A percentile compares a stretch with the other conserved stretches of the same genome.
phyloP scores from a whole-genome alignment of 2,888 invertebrate species.

The Euzophera pinguis region DNA sequence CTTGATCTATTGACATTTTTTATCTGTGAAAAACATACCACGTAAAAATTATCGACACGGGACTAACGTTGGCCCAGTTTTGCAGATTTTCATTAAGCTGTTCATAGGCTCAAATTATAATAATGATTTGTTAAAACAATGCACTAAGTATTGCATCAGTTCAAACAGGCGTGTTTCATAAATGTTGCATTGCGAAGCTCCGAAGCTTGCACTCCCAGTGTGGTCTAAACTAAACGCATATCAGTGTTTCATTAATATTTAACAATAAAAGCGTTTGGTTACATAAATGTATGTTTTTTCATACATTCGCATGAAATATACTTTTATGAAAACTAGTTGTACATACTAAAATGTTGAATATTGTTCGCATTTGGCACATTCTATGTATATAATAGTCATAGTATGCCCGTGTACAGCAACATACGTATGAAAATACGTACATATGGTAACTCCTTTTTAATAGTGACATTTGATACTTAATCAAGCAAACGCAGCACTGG shows the following conservation, averaged over 20 bases:
- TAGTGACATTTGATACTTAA: too few relatives aligned
- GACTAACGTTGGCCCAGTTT: too few relatives aligned
- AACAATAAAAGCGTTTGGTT: constrained; percentile 12
- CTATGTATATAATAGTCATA: too few relatives aligned
- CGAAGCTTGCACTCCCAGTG: constrained; percentile 29
- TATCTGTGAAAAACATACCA: too few relatives aligned
- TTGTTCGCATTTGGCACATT: constrained; percentile 4
- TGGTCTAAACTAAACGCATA: constrained; percentile 12
- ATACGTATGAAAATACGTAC: too few relatives aligned
- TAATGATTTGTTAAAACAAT: neutral
- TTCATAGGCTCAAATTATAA: too few relatives aligned
- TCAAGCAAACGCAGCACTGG: too few relatives aligned
- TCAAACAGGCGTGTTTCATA: constrained; percentile 30
- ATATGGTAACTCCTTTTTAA: too few relatives aligned
- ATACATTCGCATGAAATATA: neutral
- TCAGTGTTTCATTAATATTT: constrained; percentile 4
- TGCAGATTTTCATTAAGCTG: too few relatives aligned
- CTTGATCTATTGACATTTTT: neutral
- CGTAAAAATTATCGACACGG: neutral
- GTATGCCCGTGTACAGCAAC: too few relatives aligned
- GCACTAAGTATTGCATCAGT: constrained; percentile 30
- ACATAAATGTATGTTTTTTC: neutral
- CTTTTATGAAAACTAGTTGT: neutral
- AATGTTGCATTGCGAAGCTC: constrained; percentile 34
- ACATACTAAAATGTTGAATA: neutral